Evolutionary conservation across 1,140 invertebrate genomes (phyloP).

Genomic region (Protaetia brevitarsis): DNA sequence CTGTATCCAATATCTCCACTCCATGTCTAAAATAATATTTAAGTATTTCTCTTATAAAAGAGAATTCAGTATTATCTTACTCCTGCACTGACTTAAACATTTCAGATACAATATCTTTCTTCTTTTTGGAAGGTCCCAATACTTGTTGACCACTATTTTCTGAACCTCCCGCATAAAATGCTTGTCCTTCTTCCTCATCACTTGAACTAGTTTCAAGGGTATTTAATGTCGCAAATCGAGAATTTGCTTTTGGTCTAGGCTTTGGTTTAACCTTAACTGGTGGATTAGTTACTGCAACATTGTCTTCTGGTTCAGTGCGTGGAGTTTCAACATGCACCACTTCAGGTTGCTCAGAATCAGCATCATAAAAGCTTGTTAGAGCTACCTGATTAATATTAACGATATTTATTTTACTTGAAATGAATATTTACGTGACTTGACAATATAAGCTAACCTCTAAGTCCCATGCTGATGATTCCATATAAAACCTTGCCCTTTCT

Average conservation of each 20-base stretch:
- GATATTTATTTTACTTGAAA: constrained; percentile 21
- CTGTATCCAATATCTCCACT: constrained; percentile 65
- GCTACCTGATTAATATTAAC: constrained; percentile 59
- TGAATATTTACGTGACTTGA: constrained; percentile 19
- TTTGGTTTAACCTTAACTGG: constrained; percentile 40
- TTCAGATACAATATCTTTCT: constrained; percentile 78
- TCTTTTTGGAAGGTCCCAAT: constrained; percentile 81
- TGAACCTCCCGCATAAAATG: constrained; percentile 95
- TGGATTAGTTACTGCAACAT: constrained; percentile 1
- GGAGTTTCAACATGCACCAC: constrained; percentile 42
- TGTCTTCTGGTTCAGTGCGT: neutral
- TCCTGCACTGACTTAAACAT: constrained; percentile 90
- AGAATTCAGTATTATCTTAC: constrained; percentile 55
- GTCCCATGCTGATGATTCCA: constrained; percentile 85
- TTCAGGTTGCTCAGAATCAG: constrained; percentile 53
- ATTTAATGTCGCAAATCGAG: constrained; percentile 55
- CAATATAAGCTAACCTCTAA: constrained; percentile 68
- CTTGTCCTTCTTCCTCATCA: constrained; percentile 71
- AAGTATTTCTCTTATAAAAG: neutral
- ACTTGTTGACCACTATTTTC: constrained; percentile 95
- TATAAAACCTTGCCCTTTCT: constrained; percentile 81
- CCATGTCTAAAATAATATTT: constrained; percentile 59
- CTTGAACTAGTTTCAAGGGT: constrained; percentile 55
- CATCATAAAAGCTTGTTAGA: constrained; percentile 73
- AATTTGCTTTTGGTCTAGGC: constrained; percentile 40